phyloP scores from a whole-genome alignment of 1,140 invertebrate species.

The Amphibalanus amphitrite region DNA sequence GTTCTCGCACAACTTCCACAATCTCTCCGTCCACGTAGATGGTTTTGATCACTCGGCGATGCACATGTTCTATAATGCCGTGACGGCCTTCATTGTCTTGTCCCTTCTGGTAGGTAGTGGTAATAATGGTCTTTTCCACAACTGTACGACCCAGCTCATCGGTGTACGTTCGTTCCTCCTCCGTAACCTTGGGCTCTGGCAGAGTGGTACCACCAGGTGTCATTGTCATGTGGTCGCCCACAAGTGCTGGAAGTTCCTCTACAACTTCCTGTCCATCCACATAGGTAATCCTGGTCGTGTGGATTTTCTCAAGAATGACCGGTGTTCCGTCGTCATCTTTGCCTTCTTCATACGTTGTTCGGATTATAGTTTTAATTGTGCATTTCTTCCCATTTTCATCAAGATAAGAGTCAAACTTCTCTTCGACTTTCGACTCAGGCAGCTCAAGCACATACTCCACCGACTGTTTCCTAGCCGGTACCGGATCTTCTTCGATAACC shows the following conservation, averaged over 20 bases:
- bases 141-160: not conserved
- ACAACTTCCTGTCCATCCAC: not conserved
- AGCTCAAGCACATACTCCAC: not conserved
- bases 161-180: not conserved
- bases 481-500: not conserved
- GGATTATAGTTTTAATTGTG: not conserved
- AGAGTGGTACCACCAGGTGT: not conserved
- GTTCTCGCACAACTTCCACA: not conserved
- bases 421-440: not conserved
- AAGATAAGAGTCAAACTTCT: not conserved
- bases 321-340: not conserved
- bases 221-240: not conserved
- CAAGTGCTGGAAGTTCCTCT: not conserved
- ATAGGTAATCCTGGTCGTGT: not conserved
- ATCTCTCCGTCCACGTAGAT: not conserved
- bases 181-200: not conserved
- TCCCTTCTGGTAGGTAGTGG: not conserved
- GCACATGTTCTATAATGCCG: not conserved
- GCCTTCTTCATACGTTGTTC: not conserved
- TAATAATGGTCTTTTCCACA: not conserved
- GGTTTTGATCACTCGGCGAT: not conserved
- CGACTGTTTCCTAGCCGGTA: not conserved
- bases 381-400: not conserved
- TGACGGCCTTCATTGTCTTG: not conserved
- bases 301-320: not conserved